Base-by-base conservation (phyloP, 2,113 vertebrate genomes). In the Entomyzon cyanotis region DNA sequence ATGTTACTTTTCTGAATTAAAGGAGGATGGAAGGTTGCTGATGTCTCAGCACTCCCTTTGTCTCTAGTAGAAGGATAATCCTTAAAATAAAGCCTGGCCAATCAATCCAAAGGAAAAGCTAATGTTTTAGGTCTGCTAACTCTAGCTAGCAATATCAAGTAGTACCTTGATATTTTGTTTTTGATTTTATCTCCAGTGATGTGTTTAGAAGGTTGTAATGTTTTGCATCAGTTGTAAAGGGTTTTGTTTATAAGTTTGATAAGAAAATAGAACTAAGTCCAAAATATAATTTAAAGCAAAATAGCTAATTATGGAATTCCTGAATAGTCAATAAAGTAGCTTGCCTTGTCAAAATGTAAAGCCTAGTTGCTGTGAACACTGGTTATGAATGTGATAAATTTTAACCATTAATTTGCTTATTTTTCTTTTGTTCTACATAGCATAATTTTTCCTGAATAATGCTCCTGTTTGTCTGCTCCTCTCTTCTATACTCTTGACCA, bases 21-120 rank as follows among this genome's bases (percentile, higher is more conserved):
- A 64, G 35, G 10, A 42, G 23, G 4, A 21, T 64, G 7, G 24
- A 68, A 56, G 1, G 20, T 19, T 58, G 12, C 30, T 73, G 20
- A 30, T 49, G 55, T 21, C 8, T 73, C 24, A n/a, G 5, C 17
- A 65, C 5, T 65, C 5, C 15, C 4, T 49, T 47, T 33, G 10
- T 53, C 55, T 64, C 47, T 67, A 11, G 31, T 22, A 55, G 28
- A 6, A 49, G 24, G 37, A n/a, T 13, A 65, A 11, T 27, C 15
- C 15, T 58, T 81, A 55, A 60, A 81, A 49, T 67, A 70, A 67
- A 68, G 18, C 35, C 37, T 44, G 44, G 24, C 3, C 30, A 44
- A 6, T 5, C 1, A 2, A 22, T n/a, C 5, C 20, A 46, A 64
- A 77, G 14, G 23, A 84, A 64, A 49, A 1, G 0, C 2, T 50